These are phyloP conservation scores for Papilio elwesi DNA, from an alignment of 2,888 invertebrate species.

Conservation along the genomic window DNA sequence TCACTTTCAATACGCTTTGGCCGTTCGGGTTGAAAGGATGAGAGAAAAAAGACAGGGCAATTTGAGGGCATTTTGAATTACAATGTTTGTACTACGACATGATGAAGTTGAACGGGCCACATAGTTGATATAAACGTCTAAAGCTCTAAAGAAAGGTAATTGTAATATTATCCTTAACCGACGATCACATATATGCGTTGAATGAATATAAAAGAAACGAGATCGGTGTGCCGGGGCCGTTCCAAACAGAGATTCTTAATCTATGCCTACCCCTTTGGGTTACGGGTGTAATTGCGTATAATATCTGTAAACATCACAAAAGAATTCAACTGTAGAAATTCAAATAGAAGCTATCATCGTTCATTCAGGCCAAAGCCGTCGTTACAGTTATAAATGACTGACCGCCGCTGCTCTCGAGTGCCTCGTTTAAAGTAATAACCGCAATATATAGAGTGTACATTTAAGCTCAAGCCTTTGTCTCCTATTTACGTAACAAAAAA, in stretches of 20 bases:
- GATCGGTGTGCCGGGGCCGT: no score
- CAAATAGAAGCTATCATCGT: background rate
- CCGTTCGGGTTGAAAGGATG: no score
- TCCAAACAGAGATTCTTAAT: background rate
- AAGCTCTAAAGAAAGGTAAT: no score
- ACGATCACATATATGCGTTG: no score
- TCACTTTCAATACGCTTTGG: no score
- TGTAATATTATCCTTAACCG: no score
- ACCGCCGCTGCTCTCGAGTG: constrained; percentile 28
- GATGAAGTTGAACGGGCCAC: no score
- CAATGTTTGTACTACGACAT: no score
- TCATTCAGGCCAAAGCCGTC: constrained; percentile 14
- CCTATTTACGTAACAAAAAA: background rate
- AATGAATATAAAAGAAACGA: no score
- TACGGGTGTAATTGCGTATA: background rate
- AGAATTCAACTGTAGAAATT: background rate
- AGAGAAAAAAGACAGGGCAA: no score
- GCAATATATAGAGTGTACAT: constrained; percentile 25
- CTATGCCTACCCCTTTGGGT: background rate
- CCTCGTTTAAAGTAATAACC: constrained; percentile 38
- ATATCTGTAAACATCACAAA: background rate
- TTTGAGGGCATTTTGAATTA: no score
- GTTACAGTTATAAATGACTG: constrained; percentile 32
- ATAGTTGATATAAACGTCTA: no score
- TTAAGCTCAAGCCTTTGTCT: constrained; percentile 6